Percentiles rank a stretch among this genome's conserved stretches.
phyloP scores from a whole-genome alignment of 2,888 invertebrate genomes.

The Chesias legatella region DNA sequence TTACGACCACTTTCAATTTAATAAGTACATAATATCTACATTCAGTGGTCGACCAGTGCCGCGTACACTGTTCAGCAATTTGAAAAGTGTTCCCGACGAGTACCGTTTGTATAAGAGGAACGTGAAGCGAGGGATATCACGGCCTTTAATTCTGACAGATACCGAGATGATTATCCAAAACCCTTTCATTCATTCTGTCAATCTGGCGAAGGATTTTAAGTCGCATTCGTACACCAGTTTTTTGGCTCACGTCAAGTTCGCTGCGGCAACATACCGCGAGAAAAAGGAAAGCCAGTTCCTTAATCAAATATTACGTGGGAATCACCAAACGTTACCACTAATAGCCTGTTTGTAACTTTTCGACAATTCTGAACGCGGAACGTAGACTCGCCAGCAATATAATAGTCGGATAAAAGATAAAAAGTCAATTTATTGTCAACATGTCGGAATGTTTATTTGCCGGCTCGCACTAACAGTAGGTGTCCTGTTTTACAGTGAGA shows the following conservation, averaged over 20 bases:
- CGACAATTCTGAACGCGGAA: no score
- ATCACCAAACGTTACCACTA: no score
- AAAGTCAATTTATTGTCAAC: no score
- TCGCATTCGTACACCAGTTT: neutral
- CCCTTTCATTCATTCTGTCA: constrained; percentile 1
- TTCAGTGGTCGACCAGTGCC: neutral
- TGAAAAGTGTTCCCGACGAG: neutral
- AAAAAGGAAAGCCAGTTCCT: neutral
- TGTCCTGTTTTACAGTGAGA: no score
- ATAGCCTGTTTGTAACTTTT: no score
- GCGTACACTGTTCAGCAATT: neutral
- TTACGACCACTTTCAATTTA: neutral
- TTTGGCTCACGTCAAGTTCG: neutral
- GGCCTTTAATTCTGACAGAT: constrained; percentile 23
- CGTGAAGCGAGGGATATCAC: no score
- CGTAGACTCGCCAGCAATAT: no score
- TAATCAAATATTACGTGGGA: neutral
- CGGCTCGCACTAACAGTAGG: no score
- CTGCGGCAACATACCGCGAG: neutral
- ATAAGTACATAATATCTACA: neutral
- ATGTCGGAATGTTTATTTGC: no score
- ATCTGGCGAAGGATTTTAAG: constrained; percentile 1
- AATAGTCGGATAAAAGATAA: no score
- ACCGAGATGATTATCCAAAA: constrained; percentile 3
- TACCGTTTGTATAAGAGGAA: constrained; percentile 2